Conservation (phyloP, 1,140 invertebrate species). For the Trissolcus basalis region DNA sequence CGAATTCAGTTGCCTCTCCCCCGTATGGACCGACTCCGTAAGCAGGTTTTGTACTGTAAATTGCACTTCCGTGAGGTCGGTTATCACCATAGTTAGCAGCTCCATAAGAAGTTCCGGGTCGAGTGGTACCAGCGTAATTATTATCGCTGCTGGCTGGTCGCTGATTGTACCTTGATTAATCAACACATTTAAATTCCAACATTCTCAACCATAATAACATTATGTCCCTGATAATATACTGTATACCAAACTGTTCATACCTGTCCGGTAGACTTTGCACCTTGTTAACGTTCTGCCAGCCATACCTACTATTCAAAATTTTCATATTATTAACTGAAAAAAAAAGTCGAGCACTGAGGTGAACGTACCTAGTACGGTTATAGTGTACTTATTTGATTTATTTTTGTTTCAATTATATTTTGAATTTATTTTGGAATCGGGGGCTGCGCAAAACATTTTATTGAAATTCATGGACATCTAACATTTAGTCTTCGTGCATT, state of each 20-base stretch:
- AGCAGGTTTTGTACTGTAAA: constrained; percentile 54
- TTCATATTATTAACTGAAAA: no score
- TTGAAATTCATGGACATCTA: no score
- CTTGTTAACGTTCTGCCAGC: constrained; percentile 59
- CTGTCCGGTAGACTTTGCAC: constrained; percentile 42
- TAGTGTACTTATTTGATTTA: no score
- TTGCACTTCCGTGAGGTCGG: constrained; percentile 59
- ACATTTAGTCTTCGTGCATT: no score
- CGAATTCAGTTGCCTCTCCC: constrained; percentile 64
- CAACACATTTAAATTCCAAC: constrained; percentile 17
- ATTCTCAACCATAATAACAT: no score
- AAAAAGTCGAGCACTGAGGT: no score
- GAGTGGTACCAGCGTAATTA: constrained; percentile 50
- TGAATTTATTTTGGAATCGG: no score
- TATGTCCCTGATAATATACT: no score
- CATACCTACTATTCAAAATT: constrained; percentile 37
- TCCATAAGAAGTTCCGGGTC: constrained; percentile 62
- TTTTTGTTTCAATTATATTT: no score
- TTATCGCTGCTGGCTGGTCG: constrained; percentile 62
- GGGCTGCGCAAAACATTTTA: no score
- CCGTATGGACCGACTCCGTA: constrained; percentile 64
- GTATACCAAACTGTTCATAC: constrained; percentile 14
- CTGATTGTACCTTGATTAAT: constrained; percentile 58
- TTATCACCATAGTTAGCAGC: constrained; percentile 50
- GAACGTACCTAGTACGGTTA: no score